Percentiles rank a stretch among this genome's conserved stretches.
Conservation (phyloP, 2,888 invertebrate species). For the Agrotis segetum region DNA sequence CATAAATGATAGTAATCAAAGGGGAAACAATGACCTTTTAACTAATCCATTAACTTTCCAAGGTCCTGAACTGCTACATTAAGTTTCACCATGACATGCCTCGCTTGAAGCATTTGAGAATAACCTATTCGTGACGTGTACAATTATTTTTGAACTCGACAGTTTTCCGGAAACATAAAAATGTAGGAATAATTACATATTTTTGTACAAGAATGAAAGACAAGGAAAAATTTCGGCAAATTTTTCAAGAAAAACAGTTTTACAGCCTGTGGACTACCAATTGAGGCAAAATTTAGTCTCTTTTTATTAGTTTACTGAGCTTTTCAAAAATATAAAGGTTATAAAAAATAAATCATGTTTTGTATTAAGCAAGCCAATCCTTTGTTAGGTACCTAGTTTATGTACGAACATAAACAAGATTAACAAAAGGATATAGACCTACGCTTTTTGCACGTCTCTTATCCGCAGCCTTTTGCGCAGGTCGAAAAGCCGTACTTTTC, state of each 20-base stretch:
- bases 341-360: constrained; percentile 27
- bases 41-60: constrained; percentile 31
- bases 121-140: constrained; percentile 28
- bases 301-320: neutral
- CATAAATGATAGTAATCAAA: constrained; percentile 29
- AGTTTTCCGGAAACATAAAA: constrained; percentile 15
- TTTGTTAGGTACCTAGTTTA: constrained; percentile 30
- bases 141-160: constrained; percentile 35
- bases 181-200: neutral
- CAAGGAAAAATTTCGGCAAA: too few species aligned
- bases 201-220: neutral
- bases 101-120: constrained; percentile 21
- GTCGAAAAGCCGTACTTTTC: constrained; percentile 6
- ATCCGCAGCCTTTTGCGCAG: constrained; percentile 37
- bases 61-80: constrained; percentile 8
- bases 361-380: constrained; percentile 9
- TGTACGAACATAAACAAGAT: constrained; percentile 31
- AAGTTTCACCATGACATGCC: constrained; percentile 22
- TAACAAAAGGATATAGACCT: constrained; percentile 37
- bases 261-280: neutral
- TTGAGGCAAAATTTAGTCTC: constrained; percentile 3
- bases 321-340: constrained; percentile 16
- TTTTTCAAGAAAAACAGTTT: neutral
- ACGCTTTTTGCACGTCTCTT: constrained; percentile 34
- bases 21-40: constrained; percentile 41